Conservation (phyloP, 2,797 vertebrate genomes). For the Varecia variegata region DNA sequence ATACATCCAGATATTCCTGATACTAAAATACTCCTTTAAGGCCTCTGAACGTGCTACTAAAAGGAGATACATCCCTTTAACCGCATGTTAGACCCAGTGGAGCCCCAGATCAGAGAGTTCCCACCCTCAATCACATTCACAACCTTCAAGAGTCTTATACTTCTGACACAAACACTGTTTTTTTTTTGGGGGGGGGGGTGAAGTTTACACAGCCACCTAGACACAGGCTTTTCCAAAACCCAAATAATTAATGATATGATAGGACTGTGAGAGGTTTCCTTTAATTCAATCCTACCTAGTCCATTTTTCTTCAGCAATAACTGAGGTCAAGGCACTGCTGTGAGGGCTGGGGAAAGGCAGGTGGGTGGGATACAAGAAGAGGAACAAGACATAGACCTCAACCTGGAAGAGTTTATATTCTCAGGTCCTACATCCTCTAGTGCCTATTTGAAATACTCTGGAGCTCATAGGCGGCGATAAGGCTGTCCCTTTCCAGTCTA, state of each 20-base stretch:
- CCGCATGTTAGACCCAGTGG: fast-evolving
- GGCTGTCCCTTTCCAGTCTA: neutral
- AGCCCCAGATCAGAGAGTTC: neutral
- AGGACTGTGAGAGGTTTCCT: neutral
- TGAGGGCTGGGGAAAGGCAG: neutral
- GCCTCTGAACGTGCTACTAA: neutral
- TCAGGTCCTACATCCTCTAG: neutral
- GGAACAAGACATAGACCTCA: neutral
- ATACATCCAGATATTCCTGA: neutral
- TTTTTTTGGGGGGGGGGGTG: neutral
- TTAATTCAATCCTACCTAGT: neutral
- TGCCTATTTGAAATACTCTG: neutral
- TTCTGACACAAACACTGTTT: neutral
- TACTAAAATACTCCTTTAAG: neutral
- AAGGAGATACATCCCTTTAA: neutral
- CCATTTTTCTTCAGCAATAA: neutral
- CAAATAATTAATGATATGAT: neutral
- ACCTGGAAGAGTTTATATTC: neutral
- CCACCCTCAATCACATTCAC: neutral
- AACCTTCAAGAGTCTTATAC: neutral
- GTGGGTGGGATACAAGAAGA: neutral
- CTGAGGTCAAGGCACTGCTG: neutral
- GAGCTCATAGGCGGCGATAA: neutral
- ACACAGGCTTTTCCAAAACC: neutral
- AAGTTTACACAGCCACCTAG: neutral